A percentile compares a stretch with the other conserved stretches of the same genome.
Conservation (phyloP, 2,888 invertebrate species). For the Chironomus riparius region DNA sequence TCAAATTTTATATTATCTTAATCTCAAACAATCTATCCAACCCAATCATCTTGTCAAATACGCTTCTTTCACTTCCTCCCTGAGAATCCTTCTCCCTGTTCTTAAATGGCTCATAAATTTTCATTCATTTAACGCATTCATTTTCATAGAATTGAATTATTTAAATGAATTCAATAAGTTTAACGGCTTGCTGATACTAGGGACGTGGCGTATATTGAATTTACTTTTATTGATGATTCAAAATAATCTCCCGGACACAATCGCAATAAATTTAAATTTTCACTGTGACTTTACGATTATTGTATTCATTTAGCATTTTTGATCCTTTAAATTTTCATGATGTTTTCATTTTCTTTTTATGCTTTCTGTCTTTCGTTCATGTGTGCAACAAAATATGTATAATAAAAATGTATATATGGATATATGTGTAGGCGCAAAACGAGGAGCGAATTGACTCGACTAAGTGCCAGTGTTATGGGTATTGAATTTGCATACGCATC, state of each 20-base stretch:
- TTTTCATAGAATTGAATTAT: no score
- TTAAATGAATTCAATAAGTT: no score
- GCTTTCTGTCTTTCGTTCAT: slow-evolving; percentile 27
- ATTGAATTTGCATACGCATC: slow-evolving; percentile 97
- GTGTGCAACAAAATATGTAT: no score
- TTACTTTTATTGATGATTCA: neutral
- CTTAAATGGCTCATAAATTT: slow-evolving; percentile 3
- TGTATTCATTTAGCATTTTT: neutral
- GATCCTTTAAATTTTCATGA: neutral
- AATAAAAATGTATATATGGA: no score
- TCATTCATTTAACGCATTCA: no score
- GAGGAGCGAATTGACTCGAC: slow-evolving; percentile 67
- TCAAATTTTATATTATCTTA: no score
- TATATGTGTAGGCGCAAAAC: slow-evolving; percentile 58
- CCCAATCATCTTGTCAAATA: no score
- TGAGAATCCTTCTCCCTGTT: neutral
- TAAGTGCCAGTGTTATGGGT: slow-evolving; percentile 68
- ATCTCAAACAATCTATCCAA: no score
- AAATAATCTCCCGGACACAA: neutral
- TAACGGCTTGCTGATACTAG: no score
- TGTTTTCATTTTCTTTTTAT: neutral
- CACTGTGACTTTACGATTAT: neutral
- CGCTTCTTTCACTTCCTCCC: no score
- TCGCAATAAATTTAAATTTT: neutral
- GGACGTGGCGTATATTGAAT: no score